Conservation (phyloP, 2,113 vertebrate genomes). For the Rallus limicola region DNA sequence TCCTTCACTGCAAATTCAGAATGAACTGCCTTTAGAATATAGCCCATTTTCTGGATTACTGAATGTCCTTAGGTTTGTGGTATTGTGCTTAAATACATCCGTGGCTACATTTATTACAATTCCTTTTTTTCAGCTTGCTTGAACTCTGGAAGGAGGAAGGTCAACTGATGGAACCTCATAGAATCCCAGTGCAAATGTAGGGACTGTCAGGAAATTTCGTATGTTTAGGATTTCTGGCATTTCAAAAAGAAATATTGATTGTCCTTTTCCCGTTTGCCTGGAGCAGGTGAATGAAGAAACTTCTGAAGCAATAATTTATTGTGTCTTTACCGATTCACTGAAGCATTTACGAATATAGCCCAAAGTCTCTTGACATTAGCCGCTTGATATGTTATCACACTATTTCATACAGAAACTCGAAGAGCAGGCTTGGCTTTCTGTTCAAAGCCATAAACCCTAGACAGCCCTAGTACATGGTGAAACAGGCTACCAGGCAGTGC, state of each 20-base stretch:
- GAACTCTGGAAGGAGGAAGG: slow-evolving; percentile 28
- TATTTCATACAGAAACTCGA: neutral
- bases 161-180: slow-evolving; percentile 23
- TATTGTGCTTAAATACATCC: neutral
- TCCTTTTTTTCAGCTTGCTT: neutral
- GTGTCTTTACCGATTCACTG: slow-evolving; percentile 37
- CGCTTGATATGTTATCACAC: slow-evolving; percentile 15
- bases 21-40: neutral
- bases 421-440: slow-evolving; percentile 14
- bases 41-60: neutral
- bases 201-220: slow-evolving; percentile 31
- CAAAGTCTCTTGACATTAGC: slow-evolving; percentile 39
- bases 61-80: neutral
- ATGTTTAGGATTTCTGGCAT: slow-evolving; percentile 42
- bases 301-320: slow-evolving; percentile 59
- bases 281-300: slow-evolving; percentile 44
- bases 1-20: slow-evolving; percentile 5
- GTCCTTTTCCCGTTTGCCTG: slow-evolving; percentile 49
- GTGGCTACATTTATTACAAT: slow-evolving; percentile 11
- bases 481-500: neutral
- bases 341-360: slow-evolving; percentile 50
- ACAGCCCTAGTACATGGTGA: neutral
- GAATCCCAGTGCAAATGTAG: slow-evolving; percentile 36
- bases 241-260: slow-evolving; percentile 59
- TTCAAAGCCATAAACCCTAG: neutral